Evolutionary conservation across 1,140 invertebrate genomes (phyloP).

Genomic region (Drosophila saltans): DNA sequence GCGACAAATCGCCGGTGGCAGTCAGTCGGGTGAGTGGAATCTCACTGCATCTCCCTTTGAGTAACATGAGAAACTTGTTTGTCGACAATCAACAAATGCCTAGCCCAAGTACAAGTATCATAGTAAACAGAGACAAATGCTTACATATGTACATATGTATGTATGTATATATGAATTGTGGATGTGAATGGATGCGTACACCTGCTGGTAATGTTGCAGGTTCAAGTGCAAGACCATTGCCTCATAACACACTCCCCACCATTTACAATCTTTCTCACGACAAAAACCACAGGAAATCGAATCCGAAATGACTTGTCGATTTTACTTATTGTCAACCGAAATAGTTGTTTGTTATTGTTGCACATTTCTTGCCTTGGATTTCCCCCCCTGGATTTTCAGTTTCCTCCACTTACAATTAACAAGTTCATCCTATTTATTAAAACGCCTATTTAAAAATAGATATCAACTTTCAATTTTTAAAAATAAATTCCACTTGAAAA

Average conservation of each 20-base stretch:
- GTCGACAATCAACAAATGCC: not conserved
- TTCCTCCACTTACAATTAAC: conserved; percentile 13
- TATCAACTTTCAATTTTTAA: conserved; percentile 66
- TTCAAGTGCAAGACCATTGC: not conserved
- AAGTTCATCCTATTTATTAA: conserved; percentile 31
- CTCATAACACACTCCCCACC: not conserved
- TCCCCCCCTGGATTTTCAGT: conserved; percentile 29
- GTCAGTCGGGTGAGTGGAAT: conserved; percentile 88
- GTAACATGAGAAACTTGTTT: conserved; percentile 2
- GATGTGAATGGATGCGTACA: conserved; percentile 14
- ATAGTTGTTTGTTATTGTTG: conserved; percentile 31
- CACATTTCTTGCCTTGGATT: no score
- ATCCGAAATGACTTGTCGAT: not conserved
- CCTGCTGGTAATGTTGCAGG: not conserved
- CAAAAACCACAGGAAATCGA: not conserved
- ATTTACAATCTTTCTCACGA: not conserved
- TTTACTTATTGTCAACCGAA: conserved; percentile 14
- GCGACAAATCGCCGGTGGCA: conserved; percentile 96
- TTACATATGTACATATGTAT: not conserved
- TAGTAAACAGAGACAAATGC: not conserved
- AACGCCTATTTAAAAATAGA: conserved; percentile 61
- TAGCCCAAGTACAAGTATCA: not conserved
- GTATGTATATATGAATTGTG: no score
- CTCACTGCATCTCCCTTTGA: not conserved
- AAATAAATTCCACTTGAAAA: conserved; percentile 60